A percentile compares a stretch with the other conserved stretches of the same genome.
Conservation (phyloP, 2,888 invertebrate genomes). For the Liodrosophila aerea region DNA sequence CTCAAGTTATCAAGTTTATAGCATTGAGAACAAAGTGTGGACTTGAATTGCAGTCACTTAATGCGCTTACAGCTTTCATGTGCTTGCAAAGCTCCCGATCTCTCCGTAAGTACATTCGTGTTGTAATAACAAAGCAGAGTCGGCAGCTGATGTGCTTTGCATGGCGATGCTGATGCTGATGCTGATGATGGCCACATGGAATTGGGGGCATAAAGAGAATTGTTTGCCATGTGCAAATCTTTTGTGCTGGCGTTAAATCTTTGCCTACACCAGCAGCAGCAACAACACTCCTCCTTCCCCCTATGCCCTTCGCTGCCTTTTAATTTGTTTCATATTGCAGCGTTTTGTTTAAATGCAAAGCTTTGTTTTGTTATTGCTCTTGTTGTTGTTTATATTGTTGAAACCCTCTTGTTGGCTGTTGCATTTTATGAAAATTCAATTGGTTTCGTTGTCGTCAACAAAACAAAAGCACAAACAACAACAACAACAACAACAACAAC, state of each 20-base stretch:
- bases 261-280: too few relatives aligned
- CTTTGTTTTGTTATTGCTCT: constrained; percentile 43
- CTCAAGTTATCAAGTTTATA: background rate
- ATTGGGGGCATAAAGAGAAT: constrained; percentile 58
- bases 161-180: too few relatives aligned
- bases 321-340: constrained; percentile 75
- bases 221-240: constrained; percentile 65
- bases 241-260: constrained; percentile 60
- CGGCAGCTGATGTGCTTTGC: constrained; percentile 55
- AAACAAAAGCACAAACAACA: constrained; percentile 44
- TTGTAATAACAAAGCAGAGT: constrained; percentile 21
- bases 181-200: constrained; percentile 40
- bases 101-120: too few relatives aligned
- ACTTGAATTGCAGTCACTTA: too few relatives aligned
- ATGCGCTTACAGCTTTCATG: constrained; percentile 8
- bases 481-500: constrained; percentile 19
- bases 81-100: constrained; percentile 7
- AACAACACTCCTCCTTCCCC: background rate
- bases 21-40: background rate
- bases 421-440: constrained; percentile 75
- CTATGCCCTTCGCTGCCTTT: constrained; percentile 52
- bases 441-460: constrained; percentile 60
- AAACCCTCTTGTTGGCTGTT: constrained; percentile 41
- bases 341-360: constrained; percentile 72
- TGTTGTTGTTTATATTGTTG: constrained; percentile 48